Percentiles rank a stretch among this genome's conserved stretches.
These are phyloP conservation scores for Laodelphax striatellus DNA, from an alignment of 1,140 invertebrate genomes.

Conservation along the genomic window DNA sequence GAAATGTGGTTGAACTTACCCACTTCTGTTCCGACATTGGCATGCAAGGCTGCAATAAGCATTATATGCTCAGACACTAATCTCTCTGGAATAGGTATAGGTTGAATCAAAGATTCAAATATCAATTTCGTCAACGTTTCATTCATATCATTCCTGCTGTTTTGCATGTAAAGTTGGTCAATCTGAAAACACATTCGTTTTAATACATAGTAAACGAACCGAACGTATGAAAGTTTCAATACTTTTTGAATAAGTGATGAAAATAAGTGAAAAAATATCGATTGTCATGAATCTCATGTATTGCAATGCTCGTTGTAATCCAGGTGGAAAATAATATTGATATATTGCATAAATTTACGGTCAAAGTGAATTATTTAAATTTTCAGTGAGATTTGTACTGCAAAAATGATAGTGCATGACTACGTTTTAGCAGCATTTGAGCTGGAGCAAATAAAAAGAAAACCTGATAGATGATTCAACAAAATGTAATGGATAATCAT, in stretches of 20 bases:
- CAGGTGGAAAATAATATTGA: too few species aligned
- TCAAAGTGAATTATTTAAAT: too few species aligned
- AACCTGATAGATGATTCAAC: too few species aligned
- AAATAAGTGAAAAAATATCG: not conserved
- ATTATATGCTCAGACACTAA: slow-evolving; percentile 75
- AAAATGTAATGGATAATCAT: too few species aligned
- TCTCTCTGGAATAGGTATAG: slow-evolving; percentile 56
- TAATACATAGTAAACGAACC: not conserved
- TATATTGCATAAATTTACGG: too few species aligned
- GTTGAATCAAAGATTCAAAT: slow-evolving; percentile 49
- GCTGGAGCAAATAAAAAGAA: too few species aligned
- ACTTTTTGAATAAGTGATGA: too few species aligned
- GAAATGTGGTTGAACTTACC: slow-evolving; percentile 39
- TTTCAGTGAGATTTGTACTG: too few species aligned
- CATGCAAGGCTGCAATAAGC: slow-evolving; percentile 71
- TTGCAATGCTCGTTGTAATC: too few species aligned
- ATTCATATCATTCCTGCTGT: slow-evolving; percentile 75
- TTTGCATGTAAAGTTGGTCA: slow-evolving; percentile 58
- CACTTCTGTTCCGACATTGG: slow-evolving; percentile 82
- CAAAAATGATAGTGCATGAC: too few species aligned
- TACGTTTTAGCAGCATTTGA: too few species aligned
- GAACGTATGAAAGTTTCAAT: too few species aligned
- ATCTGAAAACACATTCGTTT: slow-evolving; percentile 36
- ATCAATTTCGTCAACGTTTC: slow-evolving; percentile 56
- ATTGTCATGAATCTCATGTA: not conserved